These are phyloP conservation scores for Perithous albicinctus DNA, from an alignment of 2,888 invertebrate genomes.

Conservation along the genomic window DNA sequence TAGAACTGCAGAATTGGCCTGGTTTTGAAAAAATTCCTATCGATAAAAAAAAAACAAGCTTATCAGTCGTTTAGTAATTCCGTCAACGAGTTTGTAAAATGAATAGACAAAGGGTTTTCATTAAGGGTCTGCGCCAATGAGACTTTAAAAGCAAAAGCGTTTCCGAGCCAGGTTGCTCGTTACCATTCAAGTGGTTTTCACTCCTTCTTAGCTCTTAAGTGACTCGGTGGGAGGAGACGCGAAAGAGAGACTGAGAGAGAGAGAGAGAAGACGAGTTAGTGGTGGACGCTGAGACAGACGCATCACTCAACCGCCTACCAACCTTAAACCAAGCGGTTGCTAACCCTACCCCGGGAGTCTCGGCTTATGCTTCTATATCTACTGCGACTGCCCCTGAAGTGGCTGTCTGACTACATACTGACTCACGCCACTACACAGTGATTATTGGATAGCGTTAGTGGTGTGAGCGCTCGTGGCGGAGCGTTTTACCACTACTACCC, in stretches of 20 bases:
- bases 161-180: constrained; percentile 1
- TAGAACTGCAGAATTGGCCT: neutral
- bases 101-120: neutral
- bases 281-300: constrained; percentile 50
- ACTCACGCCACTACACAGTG: constrained; percentile 67
- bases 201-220: neutral
- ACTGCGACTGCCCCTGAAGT: constrained; percentile 25
- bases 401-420: constrained; percentile 64
- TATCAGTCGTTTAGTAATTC: neutral
- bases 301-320: constrained; percentile 57
- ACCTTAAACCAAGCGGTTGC: neutral
- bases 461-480: constrained; percentile 11
- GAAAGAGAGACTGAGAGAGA: no score
- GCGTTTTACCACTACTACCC: constrained; percentile 17
- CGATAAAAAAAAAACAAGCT: neutral
- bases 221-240: constrained; percentile 20
- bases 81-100: neutral
- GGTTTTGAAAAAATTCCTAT: neutral
- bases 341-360: constrained; percentile 23
- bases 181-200: constrained; percentile 13
- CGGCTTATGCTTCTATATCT: neutral
- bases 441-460: constrained; percentile 37
- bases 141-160: neutral
- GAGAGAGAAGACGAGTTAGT: constrained; percentile 20
- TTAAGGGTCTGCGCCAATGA: neutral